A percentile compares a stretch with the other conserved stretches of the same genome.
These are phyloP conservation scores for Fregata magnificens DNA, from an alignment of 2,113 vertebrate species.

Conservation along the genomic window DNA sequence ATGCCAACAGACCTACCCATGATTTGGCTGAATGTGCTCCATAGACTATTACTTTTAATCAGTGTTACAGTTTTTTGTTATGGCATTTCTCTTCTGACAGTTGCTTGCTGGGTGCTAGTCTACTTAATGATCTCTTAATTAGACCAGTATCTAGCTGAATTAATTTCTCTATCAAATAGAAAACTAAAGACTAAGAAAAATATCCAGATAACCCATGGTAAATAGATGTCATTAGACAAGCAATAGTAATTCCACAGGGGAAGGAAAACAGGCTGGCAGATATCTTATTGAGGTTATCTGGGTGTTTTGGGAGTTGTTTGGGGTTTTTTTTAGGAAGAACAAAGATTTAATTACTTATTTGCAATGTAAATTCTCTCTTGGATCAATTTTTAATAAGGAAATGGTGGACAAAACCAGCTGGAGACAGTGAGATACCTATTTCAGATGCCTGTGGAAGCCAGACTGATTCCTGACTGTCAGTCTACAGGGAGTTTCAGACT, in stretches of 20 bases:
- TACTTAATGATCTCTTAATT: not conserved
- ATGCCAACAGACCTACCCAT: not conserved
- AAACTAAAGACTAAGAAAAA: not conserved
- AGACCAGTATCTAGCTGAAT: not conserved
- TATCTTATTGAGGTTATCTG: not conserved
- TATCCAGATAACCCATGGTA: not conserved
- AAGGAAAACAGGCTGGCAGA: not conserved
- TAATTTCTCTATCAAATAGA: not conserved
- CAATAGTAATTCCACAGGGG: not conserved
- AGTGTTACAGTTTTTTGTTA: not conserved
- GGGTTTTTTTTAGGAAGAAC: not conserved
- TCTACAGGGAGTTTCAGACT: not conserved
- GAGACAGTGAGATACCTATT: not conserved
- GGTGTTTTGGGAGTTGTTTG: no score
- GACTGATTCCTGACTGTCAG: not conserved
- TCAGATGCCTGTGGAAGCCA: not conserved
- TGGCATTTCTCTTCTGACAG: not conserved
- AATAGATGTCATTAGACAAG: not conserved
- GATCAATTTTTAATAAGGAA: not conserved
- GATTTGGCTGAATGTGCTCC: not conserved
- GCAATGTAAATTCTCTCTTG: not conserved
- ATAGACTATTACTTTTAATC: not conserved
- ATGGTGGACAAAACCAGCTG: not conserved
- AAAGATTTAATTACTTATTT: not conserved
- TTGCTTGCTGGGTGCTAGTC: not conserved